Percentiles rank a stretch among this genome's conserved stretches.
Conservation (phyloP, 2,888 invertebrate species). For the Steinernema carpocapsae region DNA sequence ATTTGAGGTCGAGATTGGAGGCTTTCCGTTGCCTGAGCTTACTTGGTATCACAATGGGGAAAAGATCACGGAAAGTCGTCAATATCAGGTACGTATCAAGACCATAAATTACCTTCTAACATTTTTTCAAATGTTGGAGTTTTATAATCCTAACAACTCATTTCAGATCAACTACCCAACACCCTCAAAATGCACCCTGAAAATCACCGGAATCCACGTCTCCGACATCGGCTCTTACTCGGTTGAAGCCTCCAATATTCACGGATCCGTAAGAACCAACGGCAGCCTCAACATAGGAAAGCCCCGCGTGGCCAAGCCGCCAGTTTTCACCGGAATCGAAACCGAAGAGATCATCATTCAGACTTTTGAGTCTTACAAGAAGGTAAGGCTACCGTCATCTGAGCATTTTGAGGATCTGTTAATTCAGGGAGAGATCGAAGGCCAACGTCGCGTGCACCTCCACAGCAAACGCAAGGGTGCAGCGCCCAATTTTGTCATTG, state of each 20-base stretch:
- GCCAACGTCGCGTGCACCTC: conserved; percentile 24
- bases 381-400: not conserved
- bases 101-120: not conserved
- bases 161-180: conserved; percentile 16
- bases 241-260: conserved; percentile 62
- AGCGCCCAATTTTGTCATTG: conserved; percentile 64
- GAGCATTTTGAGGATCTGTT: not conserved
- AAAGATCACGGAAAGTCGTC: conserved; percentile 49
- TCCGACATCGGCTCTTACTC: conserved; percentile 59
- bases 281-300: conserved; percentile 50
- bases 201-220: conserved; percentile 51
- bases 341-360: conserved; percentile 43
- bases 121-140: too few species aligned
- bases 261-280: conserved; percentile 62
- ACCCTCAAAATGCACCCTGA: conserved; percentile 46
- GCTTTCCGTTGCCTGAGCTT: conserved; percentile 62
- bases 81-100: conserved; percentile 5
- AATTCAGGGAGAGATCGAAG: conserved; percentile 19
- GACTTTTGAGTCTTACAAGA: conserved; percentile 3
- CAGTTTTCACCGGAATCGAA: conserved; percentile 29
- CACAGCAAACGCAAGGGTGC: conserved; percentile 44
- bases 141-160: not conserved
- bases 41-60: conserved; percentile 62
- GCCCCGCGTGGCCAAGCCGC: not conserved
- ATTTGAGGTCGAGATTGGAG: conserved; percentile 61